phyloP scores from a whole-genome alignment of 2,113 vertebrate genomes.

The Strix aluco region DNA sequence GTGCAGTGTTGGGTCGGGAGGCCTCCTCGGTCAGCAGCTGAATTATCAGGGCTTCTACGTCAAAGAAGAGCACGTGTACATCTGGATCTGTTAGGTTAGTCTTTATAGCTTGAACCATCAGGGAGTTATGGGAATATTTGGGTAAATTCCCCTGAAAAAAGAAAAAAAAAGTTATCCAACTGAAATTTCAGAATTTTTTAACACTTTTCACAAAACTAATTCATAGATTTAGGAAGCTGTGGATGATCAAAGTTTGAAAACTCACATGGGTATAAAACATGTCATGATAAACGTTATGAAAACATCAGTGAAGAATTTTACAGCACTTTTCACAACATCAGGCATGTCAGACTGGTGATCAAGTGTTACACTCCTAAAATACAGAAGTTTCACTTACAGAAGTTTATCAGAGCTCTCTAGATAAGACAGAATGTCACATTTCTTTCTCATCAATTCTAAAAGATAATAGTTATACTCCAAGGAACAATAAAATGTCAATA shows the following conservation, averaged over 20 bases:
- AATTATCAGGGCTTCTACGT: constrained; percentile 96
- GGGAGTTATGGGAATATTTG: constrained; percentile 94
- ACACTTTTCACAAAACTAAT: neutral
- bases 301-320: too few relatives aligned
- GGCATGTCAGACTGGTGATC: neutral
- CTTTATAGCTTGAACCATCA: constrained; percentile 97
- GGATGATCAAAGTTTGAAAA: neutral
- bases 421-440: neutral
- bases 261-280: neutral
- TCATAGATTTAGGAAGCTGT: neutral
- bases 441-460: neutral
- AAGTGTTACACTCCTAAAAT: too few relatives aligned
- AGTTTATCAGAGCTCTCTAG: neutral
- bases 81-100: constrained; percentile 92
- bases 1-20: constrained; percentile 82
- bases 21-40: constrained; percentile 96
- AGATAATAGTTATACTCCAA: neutral
- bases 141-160: constrained; percentile 88
- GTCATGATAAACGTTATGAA: neutral
- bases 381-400: too few relatives aligned
- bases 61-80: constrained; percentile 95
- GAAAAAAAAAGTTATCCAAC: fast-evolving
- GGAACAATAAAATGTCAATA: neutral
- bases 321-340: neutral
- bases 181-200: fast-evolving